Percentiles rank a stretch among this genome's conserved stretches.
Evolutionary conservation across 2,113 vertebrate species (phyloP).

Genomic region (Phoxinus phoxinus): DNA sequence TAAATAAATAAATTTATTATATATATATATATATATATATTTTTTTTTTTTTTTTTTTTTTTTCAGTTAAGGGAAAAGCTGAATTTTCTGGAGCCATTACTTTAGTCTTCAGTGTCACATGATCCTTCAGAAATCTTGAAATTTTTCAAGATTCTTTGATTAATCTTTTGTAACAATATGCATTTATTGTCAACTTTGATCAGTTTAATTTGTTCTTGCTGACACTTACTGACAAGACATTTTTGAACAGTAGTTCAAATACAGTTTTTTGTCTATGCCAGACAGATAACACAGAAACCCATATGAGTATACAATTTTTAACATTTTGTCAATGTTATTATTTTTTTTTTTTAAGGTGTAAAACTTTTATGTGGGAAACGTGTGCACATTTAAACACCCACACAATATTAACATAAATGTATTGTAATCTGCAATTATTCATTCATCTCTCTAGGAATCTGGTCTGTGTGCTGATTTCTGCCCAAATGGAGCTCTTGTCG

Average conservation of each 20-base stretch:
- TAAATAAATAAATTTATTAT: too few species aligned
- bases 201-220: too few species aligned
- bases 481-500: constrained; percentile 83
- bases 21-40: too few species aligned
- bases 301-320: neutral
- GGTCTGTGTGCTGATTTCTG: constrained; percentile 91
- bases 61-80: too few species aligned
- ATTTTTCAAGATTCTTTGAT: too few species aligned
- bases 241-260: too few species aligned
- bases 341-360: neutral
- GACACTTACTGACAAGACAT: too few species aligned
- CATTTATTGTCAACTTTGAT: too few species aligned
- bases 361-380: neutral
- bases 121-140: neutral
- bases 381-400: neutral
- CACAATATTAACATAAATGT: neutral
- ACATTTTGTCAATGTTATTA: neutral
- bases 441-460: constrained; percentile 77
- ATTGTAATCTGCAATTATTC: neutral
- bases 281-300: neutral
- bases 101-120: neutral
- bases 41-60: too few species aligned
- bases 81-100: too few species aligned
- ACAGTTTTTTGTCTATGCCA: too few species aligned
- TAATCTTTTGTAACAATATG: neutral